A percentile compares a stretch with the other conserved stretches of the same genome.
Evolutionary conservation across 2,113 vertebrate genomes (phyloP).

Genomic region (Tinamus guttatus): DNA sequence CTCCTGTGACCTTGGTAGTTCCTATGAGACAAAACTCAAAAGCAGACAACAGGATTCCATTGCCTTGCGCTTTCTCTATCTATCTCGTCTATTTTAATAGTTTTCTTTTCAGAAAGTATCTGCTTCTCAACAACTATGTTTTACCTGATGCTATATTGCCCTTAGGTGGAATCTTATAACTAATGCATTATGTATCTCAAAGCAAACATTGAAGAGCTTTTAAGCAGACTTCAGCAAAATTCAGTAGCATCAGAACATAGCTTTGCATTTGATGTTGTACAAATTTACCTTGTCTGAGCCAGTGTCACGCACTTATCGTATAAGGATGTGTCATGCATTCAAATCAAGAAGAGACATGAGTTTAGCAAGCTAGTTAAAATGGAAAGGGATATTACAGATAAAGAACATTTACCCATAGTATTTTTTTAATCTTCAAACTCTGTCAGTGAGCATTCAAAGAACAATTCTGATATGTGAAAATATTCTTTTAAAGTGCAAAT

Average conservation of each 20-base stretch:
- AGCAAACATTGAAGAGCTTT: not conserved
- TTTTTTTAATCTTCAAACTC: not conserved
- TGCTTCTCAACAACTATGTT: not conserved
- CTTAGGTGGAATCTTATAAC: not conserved
- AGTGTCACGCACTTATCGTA: not conserved
- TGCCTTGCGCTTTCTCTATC: not conserved
- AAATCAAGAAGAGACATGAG: not conserved
- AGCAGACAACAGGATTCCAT: not conserved
- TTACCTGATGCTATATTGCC: not conserved
- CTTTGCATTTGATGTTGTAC: not conserved
- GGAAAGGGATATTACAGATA: not conserved
- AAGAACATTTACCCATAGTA: not conserved
- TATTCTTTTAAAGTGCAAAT: slow-evolving; percentile 29
- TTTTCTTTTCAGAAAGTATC: not conserved
- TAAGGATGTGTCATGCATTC: not conserved
- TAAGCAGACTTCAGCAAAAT: not conserved
- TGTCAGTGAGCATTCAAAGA: not conserved
- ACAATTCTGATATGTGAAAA: not conserved
- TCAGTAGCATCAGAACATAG: not conserved
- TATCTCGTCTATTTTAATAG: not conserved
- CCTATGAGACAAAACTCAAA: not conserved
- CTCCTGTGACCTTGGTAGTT: not conserved
- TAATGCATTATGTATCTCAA: not conserved
- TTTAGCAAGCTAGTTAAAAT: not conserved
- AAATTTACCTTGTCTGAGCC: not conserved